These are phyloP conservation scores for Tragelaphus imberbis DNA, from an alignment of 2,113 vertebrate species.

Conservation along the genomic window DNA sequence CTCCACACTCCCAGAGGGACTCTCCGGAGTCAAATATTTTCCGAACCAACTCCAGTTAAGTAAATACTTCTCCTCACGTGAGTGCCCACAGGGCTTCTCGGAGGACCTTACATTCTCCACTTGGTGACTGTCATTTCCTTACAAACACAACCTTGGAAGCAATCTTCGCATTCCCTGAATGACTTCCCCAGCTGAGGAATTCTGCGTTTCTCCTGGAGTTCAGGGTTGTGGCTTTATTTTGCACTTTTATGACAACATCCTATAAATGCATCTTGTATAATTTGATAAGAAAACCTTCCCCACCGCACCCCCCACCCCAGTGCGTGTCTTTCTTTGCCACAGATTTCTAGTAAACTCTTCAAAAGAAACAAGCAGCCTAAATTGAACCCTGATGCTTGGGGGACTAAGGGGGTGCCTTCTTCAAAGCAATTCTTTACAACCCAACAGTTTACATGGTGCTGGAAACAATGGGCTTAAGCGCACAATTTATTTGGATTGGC, in stretches of 20 bases:
- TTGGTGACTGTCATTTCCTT: constrained; percentile 61
- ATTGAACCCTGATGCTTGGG: constrained; percentile 75
- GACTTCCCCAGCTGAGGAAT: constrained; percentile 55
- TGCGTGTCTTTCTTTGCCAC: constrained; percentile 57
- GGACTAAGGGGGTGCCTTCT: constrained; percentile 67
- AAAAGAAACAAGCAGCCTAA: constrained; percentile 72
- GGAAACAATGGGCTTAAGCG: constrained; percentile 72
- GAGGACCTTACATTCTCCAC: constrained; percentile 44
- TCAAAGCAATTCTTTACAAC: constrained; percentile 70
- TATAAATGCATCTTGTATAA: constrained; percentile 62
- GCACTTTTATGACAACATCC: constrained; percentile 65
- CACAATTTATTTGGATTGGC: constrained; percentile 77
- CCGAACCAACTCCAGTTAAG: constrained; percentile 42
- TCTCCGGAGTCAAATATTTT: not conserved
- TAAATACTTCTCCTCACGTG: constrained; percentile 50
- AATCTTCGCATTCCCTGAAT: constrained; percentile 55
- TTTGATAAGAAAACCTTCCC: constrained; percentile 62
- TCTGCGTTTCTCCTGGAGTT: constrained; percentile 54
- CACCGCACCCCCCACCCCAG: not conserved
- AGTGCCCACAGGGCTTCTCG: constrained; percentile 4
- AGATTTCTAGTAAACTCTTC: constrained; percentile 75
- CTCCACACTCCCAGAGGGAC: not conserved
- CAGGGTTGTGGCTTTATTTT: constrained; percentile 49
- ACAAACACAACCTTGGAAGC: constrained; percentile 19
- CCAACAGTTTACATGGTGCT: constrained; percentile 68